phyloP scores from a whole-genome alignment of 2,113 vertebrate genomes.

The Tragelaphus strepsiceros region DNA sequence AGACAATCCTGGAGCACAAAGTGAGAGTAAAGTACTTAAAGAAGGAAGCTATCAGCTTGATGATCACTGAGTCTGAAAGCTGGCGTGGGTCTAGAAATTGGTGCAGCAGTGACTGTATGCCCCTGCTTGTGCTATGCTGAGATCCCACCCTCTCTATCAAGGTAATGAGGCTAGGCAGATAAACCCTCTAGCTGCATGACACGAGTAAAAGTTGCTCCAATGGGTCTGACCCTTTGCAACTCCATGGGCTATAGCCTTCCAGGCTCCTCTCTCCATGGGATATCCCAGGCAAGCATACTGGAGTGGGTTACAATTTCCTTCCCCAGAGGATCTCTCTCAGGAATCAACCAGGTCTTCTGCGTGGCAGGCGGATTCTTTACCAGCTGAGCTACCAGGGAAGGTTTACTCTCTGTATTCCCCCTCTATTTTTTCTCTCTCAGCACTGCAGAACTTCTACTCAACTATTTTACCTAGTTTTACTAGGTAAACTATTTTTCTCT shows the following conservation, averaged over 20 bases:
- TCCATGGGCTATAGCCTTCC: background rate
- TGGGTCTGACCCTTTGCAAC: background rate
- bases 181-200: background rate
- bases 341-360: background rate
- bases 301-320: background rate
- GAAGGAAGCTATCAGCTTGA: background rate
- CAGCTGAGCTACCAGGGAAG: background rate
- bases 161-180: background rate
- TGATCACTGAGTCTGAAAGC: background rate
- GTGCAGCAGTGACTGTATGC: background rate
- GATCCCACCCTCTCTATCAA: background rate
- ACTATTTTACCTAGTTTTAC: background rate
- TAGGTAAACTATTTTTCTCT: no score
- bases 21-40: background rate
- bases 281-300: background rate
- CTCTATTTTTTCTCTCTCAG: background rate
- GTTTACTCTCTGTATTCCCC: background rate
- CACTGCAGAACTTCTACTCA: background rate
- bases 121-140: background rate
- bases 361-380: background rate
- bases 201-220: background rate
- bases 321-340: background rate
- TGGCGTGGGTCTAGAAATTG: background rate
- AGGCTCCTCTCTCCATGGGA: background rate
- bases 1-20: background rate